Base-by-base conservation (phyloP, 2,888 invertebrate genomes). In the Drosophila pegasa region DNA sequence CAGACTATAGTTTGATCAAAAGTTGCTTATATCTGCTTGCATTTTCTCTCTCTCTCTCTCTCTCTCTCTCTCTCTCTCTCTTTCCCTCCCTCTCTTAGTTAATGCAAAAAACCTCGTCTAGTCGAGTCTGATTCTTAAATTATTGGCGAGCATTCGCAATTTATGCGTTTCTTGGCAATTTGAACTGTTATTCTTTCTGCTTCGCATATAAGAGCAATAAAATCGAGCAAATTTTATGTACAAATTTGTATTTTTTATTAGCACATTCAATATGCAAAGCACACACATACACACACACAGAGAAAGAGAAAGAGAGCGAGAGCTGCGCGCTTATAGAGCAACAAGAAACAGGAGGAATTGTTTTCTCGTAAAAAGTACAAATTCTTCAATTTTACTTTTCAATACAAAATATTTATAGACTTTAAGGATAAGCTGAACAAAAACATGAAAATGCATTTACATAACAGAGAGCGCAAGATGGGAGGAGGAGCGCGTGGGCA, bases 381-480 rank as follows among this genome's bases (percentile, higher is more conserved):
- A 79, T 82, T 79, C 74, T 74, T 77, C 80, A 82, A 45, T 82
- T 79, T 71, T 74, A 67, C 74, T 88, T 78, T 79, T 76, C 87
- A 83, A 88, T 86, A 71, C 77, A 62, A 82, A 72, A 74, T 86
- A 86, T 86, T 85, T 85, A 85, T 86, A 84, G 86, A 84, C 84
- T 86, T 84, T 81, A 78, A 83, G 84, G 86, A 84, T 84, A 84
- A 84, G 86, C 84, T 75, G 61, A 64, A 48, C 73, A 74, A 71
- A 66, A 86, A 86, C 86, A 86, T 82, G 84, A 84, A 86, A 85
- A 85, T 85, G 84, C 84, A 85, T 85, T 85, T 85, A 85, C 86
- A 84, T 86, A 81, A 80, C 77, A 75, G 59, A 57, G 47, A 20
- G 47, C 29, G 55, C 54, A 54, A 31, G 48, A 56, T 40, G 22